Conservation (phyloP, 2,888 invertebrate species). For the Lysandra coridon region DNA sequence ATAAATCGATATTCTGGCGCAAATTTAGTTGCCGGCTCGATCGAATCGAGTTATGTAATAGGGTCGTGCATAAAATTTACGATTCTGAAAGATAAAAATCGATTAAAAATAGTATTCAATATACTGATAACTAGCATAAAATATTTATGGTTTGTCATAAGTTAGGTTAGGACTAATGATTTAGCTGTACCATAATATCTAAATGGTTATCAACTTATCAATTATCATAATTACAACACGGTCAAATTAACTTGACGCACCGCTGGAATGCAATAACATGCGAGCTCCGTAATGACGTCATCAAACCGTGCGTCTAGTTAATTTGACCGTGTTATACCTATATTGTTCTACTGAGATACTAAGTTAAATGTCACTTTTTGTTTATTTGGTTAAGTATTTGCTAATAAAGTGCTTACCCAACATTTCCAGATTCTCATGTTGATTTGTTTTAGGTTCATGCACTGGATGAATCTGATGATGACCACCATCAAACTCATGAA, state of each 20-base stretch:
- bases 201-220: neutral
- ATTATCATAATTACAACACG: neutral
- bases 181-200: neutral
- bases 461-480: constrained; percentile 55
- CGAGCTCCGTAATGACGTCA: too few species aligned
- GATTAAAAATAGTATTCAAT: neutral
- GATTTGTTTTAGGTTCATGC: constrained; percentile 57
- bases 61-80: neutral
- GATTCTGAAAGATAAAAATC: constrained; percentile 24
- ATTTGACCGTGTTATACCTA: too few species aligned
- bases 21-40: neutral
- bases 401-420: neutral
- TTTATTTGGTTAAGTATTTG: neutral
- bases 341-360: neutral
- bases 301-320: too few species aligned
- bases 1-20: constrained; percentile 11
- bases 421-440: neutral
- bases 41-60: constrained; percentile 1
- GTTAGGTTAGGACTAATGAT: neutral
- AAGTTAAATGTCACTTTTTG: neutral
- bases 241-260: too few species aligned
- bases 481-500: constrained; percentile 43
- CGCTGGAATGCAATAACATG: too few species aligned
- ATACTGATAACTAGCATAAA: neutral
- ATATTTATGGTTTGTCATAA: neutral